These are phyloP conservation scores for Melozone crissalis DNA, from an alignment of 2,113 vertebrate species.

Conservation along the genomic window DNA sequence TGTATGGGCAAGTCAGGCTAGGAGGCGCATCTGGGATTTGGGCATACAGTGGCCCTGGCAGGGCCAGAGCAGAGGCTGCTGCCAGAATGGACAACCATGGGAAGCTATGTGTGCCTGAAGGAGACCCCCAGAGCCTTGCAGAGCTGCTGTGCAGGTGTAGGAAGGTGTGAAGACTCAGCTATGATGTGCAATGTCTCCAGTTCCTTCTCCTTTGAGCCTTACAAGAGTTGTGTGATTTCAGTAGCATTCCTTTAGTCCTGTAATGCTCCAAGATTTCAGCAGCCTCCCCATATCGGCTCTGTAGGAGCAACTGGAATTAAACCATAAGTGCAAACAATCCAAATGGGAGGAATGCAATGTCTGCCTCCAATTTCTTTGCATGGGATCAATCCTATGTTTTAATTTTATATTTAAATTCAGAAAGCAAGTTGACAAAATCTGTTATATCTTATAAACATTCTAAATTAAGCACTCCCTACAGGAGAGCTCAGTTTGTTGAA, in stretches of 20 bases:
- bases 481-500: background rate
- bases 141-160: background rate
- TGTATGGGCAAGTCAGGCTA: background rate
- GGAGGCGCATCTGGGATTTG: background rate
- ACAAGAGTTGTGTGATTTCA: background rate
- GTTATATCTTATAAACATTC: background rate
- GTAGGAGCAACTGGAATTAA: background rate
- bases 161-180: background rate
- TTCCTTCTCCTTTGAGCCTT: background rate
- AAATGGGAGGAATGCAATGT: background rate
- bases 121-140: background rate
- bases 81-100: background rate
- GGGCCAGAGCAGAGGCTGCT: background rate
- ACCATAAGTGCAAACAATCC: background rate
- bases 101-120: background rate
- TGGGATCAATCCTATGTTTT: background rate
- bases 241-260: too few species aligned
- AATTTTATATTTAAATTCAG: background rate
- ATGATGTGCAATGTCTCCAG: rapidly evolving
- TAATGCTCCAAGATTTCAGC: background rate
- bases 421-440: background rate
- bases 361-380: background rate
- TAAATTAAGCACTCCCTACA: background rate
- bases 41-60: rapidly evolving
- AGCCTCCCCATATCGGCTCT: background rate